Percentiles rank a stretch among this genome's conserved stretches.
phyloP scores from a whole-genome alignment of 2,113 vertebrate species.

The Amphiprion ocellaris region DNA sequence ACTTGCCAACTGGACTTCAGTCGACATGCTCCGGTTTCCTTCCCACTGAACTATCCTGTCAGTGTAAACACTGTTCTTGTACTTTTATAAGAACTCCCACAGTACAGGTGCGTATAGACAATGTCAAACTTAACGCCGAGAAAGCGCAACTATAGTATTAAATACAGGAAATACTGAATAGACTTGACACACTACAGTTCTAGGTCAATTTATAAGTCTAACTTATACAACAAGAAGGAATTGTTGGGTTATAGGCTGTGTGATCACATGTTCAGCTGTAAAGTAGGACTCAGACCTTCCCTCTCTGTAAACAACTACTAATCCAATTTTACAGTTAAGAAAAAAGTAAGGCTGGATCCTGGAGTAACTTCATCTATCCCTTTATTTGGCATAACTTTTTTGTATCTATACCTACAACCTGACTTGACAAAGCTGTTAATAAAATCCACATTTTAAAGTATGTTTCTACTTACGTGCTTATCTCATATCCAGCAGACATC shows the following conservation, averaged over 20 bases:
- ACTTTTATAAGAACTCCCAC: neutral
- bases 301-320: conserved; percentile 40
- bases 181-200: neutral
- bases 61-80: neutral
- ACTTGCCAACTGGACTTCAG: neutral
- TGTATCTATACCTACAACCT: no score
- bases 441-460: neutral
- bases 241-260: neutral
- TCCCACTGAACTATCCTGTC: neutral
- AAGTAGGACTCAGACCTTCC: conserved; percentile 15
- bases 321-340: conserved; percentile 25
- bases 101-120: neutral
- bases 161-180: neutral
- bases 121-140: no score
- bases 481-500: conserved; percentile 46
- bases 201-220: neutral
- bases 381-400: neutral
- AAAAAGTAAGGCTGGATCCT: neutral
- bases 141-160: neutral
- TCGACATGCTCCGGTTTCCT: neutral
- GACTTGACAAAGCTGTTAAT: neutral
- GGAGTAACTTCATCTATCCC: neutral
- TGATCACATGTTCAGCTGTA: conserved; percentile 51
- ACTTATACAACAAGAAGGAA: conserved; percentile 7
- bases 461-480: conserved; percentile 52